phyloP scores from a whole-genome alignment of 1,140 invertebrate species.

The Scylla paramamosain region DNA sequence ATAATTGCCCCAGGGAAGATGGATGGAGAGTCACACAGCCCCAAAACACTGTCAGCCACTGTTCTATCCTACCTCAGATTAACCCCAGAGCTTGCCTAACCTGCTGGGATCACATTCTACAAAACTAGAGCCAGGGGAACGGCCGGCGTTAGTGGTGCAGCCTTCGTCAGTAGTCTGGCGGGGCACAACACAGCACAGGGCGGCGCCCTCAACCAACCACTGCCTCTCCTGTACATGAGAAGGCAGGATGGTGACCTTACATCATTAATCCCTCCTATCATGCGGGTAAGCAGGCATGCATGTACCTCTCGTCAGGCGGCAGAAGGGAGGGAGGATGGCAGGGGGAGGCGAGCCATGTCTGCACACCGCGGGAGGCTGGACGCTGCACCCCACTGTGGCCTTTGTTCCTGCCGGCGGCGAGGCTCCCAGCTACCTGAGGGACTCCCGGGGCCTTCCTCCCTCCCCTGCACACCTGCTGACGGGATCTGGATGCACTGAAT shows the following conservation, averaged over 20 bases:
- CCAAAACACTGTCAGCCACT: no score
- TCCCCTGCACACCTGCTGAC: background rate
- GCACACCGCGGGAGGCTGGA: background rate
- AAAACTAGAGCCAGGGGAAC: background rate
- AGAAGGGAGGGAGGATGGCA: background rate
- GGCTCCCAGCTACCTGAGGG: slow-evolving; percentile 29
- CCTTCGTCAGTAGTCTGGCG: background rate
- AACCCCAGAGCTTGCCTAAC: no score
- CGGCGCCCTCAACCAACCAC: background rate
- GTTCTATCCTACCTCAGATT: no score
- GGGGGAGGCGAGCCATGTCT: background rate
- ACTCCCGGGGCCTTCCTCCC: background rate
- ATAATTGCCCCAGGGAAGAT: no score
- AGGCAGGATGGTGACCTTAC: background rate
- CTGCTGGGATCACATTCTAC: no score
- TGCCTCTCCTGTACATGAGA: background rate
- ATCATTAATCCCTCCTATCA: background rate
- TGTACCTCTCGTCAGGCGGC: background rate
- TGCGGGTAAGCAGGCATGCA: background rate
- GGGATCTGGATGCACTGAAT: background rate
- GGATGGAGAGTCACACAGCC: no score
- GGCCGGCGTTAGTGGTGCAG: background rate
- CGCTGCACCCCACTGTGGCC: slow-evolving; percentile 47
- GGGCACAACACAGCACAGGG: background rate
- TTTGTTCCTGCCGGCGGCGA: slow-evolving; percentile 64